Base-by-base conservation (phyloP, 2,888 invertebrate genomes). In the Allacma fusca region DNA sequence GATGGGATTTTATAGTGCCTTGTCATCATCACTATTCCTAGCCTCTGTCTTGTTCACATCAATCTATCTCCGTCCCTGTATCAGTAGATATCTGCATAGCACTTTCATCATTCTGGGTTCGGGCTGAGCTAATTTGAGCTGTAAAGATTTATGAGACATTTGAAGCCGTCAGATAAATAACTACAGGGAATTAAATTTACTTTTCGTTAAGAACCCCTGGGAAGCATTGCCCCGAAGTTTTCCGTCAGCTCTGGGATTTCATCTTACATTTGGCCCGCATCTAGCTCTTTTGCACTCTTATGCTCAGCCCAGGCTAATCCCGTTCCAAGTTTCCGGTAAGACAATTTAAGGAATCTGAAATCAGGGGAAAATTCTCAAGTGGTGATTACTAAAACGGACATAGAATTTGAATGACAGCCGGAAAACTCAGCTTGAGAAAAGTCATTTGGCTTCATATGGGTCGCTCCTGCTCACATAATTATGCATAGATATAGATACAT, bases 171-270 rank as follows among this genome's bases (percentile, higher is more conserved):
- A 50, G 16, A 50, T 50, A 50, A 50, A 50, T 50, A 9, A 50
- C 34, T 34, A 9, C 9, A 50, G 16, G 50, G 19, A 40, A 34
- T 5, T 26, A 34, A 34, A 40, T 43, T 23, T 50, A 19, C 16
- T 50, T 50, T 50, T 50, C 23, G 4, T 19, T 7, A 73, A 80
- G 80, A 78, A 34, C 79, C 80, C 21, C 44, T 79, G 74, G 76
- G 73, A 12, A 77, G 72, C 44, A 78, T 79, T 72, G 78, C 65
- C 43, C 81, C 81, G n/a, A n/a, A 78, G 44, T 74, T 78, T 81
- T 23, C 77, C 74, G 44, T 34, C 69, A 5, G 81, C 77, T 24
- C 78, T 76, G 44, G 29, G 76, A 74, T 73, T 43, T 40, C 67
- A 28, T 34, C 78, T 16, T 77, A 78, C 16, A 77, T 59, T 16